A percentile compares a stretch with the other conserved stretches of the same genome.
phyloP scores from a whole-genome alignment of 2,113 vertebrate species.

The Helogale parvula region DNA sequence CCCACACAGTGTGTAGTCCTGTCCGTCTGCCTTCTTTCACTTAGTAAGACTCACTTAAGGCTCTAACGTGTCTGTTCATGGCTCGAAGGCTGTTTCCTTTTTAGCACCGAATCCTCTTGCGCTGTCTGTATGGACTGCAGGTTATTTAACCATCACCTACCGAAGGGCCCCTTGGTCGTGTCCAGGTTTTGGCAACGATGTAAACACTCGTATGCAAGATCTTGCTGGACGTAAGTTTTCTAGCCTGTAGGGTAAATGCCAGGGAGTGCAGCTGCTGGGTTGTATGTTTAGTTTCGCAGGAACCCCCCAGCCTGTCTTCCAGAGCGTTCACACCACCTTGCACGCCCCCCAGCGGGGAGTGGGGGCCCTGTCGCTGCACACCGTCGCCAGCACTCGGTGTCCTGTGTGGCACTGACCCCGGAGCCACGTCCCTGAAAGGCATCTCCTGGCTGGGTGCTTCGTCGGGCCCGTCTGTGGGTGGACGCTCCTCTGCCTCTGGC shows the following conservation, averaged over 20 bases:
- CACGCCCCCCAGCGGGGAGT: neutral
- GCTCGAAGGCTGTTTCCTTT: neutral
- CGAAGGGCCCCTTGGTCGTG: neutral
- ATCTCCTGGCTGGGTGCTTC: neutral
- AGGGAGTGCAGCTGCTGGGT: neutral
- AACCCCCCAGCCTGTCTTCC: neutral
- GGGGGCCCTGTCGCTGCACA: neutral
- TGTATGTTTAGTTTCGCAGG: neutral
- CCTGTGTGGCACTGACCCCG: rapidly evolving
- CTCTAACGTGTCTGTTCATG: neutral
- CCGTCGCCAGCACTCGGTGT: neutral
- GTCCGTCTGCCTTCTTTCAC: neutral
- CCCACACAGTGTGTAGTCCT: neutral
- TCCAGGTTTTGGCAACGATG: neutral
- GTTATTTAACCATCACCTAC: neutral
- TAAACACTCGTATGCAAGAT: neutral
- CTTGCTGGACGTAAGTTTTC: neutral
- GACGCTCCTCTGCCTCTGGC: too few relatives aligned
- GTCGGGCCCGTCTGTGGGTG: neutral
- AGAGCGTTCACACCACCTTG: neutral
- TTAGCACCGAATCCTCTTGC: neutral
- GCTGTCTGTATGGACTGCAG: neutral
- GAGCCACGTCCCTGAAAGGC: neutral
- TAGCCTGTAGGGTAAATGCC: neutral
- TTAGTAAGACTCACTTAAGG: neutral